Evolutionary conservation across 1,140 invertebrate genomes (phyloP).

Genomic region (Galleria mellonella): DNA sequence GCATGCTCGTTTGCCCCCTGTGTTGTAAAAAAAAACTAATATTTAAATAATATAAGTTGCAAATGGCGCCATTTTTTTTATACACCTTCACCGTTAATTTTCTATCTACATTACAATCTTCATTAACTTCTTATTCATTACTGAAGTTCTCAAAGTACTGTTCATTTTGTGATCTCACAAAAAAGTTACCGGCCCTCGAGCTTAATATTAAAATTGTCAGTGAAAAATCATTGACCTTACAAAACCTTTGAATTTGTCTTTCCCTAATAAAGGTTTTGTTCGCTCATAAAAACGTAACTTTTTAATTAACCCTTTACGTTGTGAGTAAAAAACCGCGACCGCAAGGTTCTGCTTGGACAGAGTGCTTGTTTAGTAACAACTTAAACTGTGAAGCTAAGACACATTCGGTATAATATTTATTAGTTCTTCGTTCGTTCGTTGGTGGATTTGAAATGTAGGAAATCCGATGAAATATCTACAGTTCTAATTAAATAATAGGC

Average conservation of each 20-base stretch:
- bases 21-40: too few species aligned
- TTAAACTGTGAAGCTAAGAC: slow-evolving; percentile 2
- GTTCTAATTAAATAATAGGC: too few species aligned
- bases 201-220: background rate
- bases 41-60: too few species aligned
- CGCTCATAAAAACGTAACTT: slow-evolving; percentile 23
- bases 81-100: too few species aligned
- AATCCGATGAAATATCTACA: too few species aligned
- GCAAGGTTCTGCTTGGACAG: slow-evolving; percentile 11
- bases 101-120: too few species aligned
- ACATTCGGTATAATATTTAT: background rate
- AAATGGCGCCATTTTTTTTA: too few species aligned
- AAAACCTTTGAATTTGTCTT: slow-evolving; percentile 1
- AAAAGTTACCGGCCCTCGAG: background rate
- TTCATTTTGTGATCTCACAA: too few species aligned
- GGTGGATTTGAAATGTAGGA: too few species aligned
- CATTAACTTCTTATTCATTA: too few species aligned
- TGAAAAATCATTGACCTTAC: background rate
- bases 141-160: too few species aligned
- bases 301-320: slow-evolving; percentile 28
- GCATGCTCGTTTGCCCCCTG: too few species aligned
- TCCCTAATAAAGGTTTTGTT: slow-evolving; percentile 16
- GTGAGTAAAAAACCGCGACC: slow-evolving; percentile 14
- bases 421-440: background rate
- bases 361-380: slow-evolving; percentile 7